These are phyloP conservation scores for Pithys albifrons DNA, from an alignment of 2,113 vertebrate genomes.

Conservation along the genomic window DNA sequence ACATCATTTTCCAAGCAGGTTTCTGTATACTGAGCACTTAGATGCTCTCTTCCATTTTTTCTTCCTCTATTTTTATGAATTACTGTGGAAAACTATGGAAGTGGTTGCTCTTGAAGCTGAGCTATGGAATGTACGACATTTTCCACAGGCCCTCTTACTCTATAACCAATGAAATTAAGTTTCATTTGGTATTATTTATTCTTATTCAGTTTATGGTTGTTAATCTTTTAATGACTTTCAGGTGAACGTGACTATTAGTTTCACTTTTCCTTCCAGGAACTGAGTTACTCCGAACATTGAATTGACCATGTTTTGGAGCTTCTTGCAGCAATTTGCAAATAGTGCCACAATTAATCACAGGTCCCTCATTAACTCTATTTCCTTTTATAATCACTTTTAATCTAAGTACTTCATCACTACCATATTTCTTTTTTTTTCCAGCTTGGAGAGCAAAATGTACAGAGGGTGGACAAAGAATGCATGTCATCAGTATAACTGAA, in stretches of 20 bases:
- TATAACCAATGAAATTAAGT: neutral
- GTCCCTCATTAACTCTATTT: neutral
- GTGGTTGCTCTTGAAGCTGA: neutral
- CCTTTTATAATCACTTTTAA: neutral
- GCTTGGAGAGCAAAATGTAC: neutral
- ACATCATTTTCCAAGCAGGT: neutral
- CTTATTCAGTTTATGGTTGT: neutral
- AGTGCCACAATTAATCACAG: neutral
- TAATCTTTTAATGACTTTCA: neutral
- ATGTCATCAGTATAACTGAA: neutral
- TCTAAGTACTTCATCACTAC: neutral
- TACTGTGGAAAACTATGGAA: neutral
- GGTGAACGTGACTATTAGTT: neutral
- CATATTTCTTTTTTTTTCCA: neutral
- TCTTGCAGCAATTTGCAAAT: neutral
- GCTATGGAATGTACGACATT: neutral
- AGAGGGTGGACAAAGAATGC: neutral
- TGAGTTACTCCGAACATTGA: neutral
- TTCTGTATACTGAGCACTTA: neutral
- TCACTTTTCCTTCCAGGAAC: neutral
- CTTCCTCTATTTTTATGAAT: neutral
- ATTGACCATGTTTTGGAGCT: neutral
- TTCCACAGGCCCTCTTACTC: neutral
- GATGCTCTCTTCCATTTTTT: neutral
- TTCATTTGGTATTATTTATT: neutral